Percentiles rank a stretch among this genome's conserved stretches.
phyloP scores from a whole-genome alignment of 2,113 vertebrate genomes.

The Ceyx cyanopectus region DNA sequence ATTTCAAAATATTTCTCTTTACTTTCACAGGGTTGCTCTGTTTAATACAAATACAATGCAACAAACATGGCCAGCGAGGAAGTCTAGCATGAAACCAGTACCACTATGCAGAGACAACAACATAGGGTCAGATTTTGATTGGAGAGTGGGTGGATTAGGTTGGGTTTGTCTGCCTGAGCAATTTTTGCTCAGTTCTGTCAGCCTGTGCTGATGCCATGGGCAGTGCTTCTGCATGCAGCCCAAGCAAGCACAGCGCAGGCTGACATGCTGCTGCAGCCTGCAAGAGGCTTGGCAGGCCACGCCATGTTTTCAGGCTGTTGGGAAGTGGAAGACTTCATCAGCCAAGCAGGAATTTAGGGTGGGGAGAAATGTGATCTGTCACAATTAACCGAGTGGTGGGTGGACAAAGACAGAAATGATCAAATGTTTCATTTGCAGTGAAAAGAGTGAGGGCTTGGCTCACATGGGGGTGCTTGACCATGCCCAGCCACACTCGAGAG shows the following conservation, averaged over 20 bases:
- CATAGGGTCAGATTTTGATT: not conserved
- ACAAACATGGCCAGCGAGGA: not conserved
- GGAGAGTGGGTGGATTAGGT: not conserved
- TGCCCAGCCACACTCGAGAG: accelerated
- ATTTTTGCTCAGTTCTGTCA: not conserved
- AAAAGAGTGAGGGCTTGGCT: accelerated
- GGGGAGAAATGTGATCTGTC: not conserved
- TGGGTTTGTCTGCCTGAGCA: not conserved
- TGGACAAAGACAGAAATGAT: accelerated
- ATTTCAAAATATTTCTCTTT: not conserved
- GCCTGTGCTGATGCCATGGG: accelerated
- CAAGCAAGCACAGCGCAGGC: accelerated
- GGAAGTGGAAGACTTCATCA: not conserved
- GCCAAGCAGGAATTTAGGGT: not conserved
- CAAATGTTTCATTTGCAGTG: not conserved
- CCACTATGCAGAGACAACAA: not conserved
- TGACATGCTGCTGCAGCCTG: not conserved
- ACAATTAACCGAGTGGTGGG: accelerated
- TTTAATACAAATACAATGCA: not conserved
- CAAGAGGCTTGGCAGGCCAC: not conserved
- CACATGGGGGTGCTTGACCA: not conserved
- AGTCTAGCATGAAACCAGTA: not conserved
- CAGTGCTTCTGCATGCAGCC: not conserved
- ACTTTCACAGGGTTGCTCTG: not conserved
- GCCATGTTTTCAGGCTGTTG: not conserved